Evolutionary conservation across 2,113 vertebrate genomes (phyloP).

Genomic region (Gasterosteus nipponicus): DNA sequence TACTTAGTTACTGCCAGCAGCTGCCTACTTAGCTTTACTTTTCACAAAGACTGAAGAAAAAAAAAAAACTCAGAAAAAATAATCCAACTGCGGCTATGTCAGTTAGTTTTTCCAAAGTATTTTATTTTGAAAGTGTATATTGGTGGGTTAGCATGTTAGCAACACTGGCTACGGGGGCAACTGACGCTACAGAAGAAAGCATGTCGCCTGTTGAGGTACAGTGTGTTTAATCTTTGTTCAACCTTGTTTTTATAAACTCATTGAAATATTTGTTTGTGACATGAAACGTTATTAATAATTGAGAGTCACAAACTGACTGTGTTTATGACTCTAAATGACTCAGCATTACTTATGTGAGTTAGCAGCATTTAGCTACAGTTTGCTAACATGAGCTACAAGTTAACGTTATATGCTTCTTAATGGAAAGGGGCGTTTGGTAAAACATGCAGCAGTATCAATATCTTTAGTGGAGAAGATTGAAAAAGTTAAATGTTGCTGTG

Average conservation of each 20-base stretch:
- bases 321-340: background rate
- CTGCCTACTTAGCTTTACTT: background rate
- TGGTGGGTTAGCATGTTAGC: background rate
- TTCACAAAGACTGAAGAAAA: background rate
- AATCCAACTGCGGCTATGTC: too few relatives aligned
- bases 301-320: background rate
- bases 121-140: background rate
- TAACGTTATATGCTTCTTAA: background rate
- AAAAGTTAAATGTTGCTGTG: too few relatives aligned
- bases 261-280: background rate
- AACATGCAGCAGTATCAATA: background rate
- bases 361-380: background rate
- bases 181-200: background rate
- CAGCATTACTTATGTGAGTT: background rate
- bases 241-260: background rate
- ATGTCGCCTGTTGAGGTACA: background rate
- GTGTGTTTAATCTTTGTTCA: background rate
- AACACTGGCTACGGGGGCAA: background rate
- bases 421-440: background rate
- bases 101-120: too few relatives aligned
- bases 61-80: background rate
- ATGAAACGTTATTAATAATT: background rate
- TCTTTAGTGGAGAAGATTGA: background rate
- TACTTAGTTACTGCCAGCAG: background rate
- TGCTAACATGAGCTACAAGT: background rate